These are phyloP conservation scores for Lycaon pictus DNA, from an alignment of 2,113 vertebrate species.

Conservation along the genomic window DNA sequence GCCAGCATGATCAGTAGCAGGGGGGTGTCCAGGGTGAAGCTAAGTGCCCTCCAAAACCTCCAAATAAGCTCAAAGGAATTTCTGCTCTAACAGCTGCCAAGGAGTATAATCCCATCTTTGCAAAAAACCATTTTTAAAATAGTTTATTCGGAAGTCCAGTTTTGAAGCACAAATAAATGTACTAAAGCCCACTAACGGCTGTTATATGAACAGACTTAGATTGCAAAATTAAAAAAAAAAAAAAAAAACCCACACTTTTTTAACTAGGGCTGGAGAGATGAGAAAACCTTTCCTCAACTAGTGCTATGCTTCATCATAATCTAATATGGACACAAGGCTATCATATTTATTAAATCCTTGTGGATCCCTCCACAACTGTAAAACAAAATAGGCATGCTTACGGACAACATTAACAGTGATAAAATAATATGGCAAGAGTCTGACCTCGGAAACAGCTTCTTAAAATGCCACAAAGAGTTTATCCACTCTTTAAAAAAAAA, in stretches of 20 bases:
- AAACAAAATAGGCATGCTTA: constrained; percentile 19
- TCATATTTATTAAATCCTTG: neutral
- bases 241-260: neutral
- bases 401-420: neutral
- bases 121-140: constrained; percentile 58
- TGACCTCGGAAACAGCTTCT: neutral
- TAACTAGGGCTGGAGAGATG: neutral
- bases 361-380: neutral
- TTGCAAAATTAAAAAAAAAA: neutral
- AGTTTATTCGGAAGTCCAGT: constrained; percentile 44
- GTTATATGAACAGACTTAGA: constrained; percentile 29
- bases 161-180: constrained; percentile 54
- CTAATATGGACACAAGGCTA: neutral
- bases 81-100: constrained; percentile 65
- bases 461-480: constrained; percentile 16
- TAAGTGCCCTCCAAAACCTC: constrained; percentile 36
- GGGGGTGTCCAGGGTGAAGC: neutral
- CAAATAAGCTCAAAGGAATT: constrained; percentile 51
- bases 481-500: neutral
- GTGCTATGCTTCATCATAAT: neutral
- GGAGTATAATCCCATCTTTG: constrained; percentile 20
- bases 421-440: neutral
- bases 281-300: neutral
- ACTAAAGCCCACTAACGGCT: neutral
- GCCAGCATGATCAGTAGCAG: neutral